Base-by-base conservation (phyloP, 2,113 vertebrate species). In the Progne subis region DNA sequence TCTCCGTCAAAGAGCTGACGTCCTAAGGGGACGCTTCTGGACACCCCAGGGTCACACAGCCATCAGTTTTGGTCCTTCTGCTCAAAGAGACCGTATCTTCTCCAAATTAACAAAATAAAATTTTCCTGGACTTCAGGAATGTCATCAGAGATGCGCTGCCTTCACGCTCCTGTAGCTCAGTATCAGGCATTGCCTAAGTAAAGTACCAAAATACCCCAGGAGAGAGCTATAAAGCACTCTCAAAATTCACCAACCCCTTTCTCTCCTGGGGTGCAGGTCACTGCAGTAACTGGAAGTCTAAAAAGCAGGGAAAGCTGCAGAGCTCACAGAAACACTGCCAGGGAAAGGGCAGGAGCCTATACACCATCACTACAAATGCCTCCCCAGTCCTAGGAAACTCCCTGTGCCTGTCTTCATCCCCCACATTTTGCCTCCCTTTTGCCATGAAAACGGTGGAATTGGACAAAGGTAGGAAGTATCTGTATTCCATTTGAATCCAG, bases 111-210 rank as follows among this genome's bases (percentile, higher is more conserved):
- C 13, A 44, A 77, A 61, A 52, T 0, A 10, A 25, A 14, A 11
- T 11, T 16, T n/a, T 41, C 46, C 46, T 20, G 49, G 56, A 69
- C n/a, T 65, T 53, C 23, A 65, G n/a, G 39, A 80, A 82, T 2
- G 10, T 53, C 64, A 46, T 5, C 32, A 43, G 70, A 82, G 49
- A 31, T 8, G 50, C 0, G 0, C 0, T 52, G 26, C 11, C 65
- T 64, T 29, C 24, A 49, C 1, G 8, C n/a, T n/a, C 39, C 8
- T 4, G 10, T 5, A 59, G 24, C 32, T 67, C 61, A 26, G 7
- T 4, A 4, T 41, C 76, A 70, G 29, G 49, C 39, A 24, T 11
- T 37, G 31, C 25, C 24, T 25, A 18, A 32, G 18, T 25, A 1
- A 75, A 85, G 55, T 11, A 70, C 4, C 16, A 55, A n/a, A 77